Evolutionary conservation across 1,140 invertebrate genomes (phyloP), one percentile per base, ranked within the genome.

Genomic region (Phymastichus coffea): DNA sequence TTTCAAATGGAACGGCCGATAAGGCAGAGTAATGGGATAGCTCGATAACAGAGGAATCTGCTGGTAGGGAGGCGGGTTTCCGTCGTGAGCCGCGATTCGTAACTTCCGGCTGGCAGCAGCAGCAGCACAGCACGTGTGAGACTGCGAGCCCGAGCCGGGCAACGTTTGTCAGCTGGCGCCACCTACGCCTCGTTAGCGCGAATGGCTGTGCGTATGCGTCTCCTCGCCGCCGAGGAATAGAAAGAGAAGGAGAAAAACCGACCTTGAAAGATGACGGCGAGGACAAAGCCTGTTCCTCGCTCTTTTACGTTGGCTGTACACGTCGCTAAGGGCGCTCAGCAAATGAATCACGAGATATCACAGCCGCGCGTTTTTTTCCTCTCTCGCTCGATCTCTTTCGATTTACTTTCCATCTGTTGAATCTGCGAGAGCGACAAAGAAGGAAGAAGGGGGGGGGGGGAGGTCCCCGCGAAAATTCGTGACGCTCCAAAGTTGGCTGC

Each of bases 251-350:
- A 72, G 65, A 61, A 63, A 68, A 53, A 71, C 66, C 70, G 75
- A 76, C 75, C 75, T 78, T 77, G 75, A 75, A 76, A 70, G 58
- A 64, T 62, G 69, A 73, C 66, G 55, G 52, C 51, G 68, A 67
- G 68, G 68, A 73, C 70, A 73, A 75, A 73, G 68, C 69, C 69
- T 77, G n/a, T n/a, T n/a, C n/a, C n/a, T n/a, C n/a, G n/a, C 62
- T 64, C 57, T 68, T 70, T 72, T 66, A 64, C 68, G 70, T 65
- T 66, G 67, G 53, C 35, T 40, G 20, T 37, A 51, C 51, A 52
- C 30, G 48, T 61, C 38, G 53, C 46, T 49, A 58, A 58, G 56
- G 56, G 56, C 56, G 47, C 38, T 43, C 17, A 43, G 25, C 26
- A 43, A 51, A 30, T 41, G 19, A 51, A 51, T 49, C 55, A 54